A percentile compares a stretch with the other conserved stretches of the same genome.
phyloP scores from a whole-genome alignment of 2,113 vertebrate species.

The Oryzias woworae region DNA sequence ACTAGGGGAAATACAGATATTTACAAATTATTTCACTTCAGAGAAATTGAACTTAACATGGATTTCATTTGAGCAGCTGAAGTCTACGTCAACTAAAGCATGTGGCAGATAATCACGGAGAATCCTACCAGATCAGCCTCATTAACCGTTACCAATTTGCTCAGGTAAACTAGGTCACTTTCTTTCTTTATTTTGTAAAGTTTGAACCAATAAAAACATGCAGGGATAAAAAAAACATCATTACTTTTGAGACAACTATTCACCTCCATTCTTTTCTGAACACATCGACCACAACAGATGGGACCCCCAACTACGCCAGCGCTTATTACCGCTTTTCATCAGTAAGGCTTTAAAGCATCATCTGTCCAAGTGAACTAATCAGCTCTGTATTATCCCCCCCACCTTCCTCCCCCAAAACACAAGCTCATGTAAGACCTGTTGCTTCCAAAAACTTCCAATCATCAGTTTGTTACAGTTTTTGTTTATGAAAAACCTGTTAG shows the following conservation, averaged over 20 bases:
- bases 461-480: too few relatives aligned
- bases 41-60: too few relatives aligned
- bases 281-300: constrained; percentile 64
- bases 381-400: constrained; percentile 32
- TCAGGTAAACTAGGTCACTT: background rate
- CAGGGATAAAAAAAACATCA: constrained; percentile 6
- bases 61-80: too few relatives aligned
- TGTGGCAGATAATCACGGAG: too few relatives aligned
- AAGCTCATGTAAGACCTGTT: constrained; percentile 27
- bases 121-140: too few relatives aligned
- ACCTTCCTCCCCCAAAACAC: constrained; percentile 25
- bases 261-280: constrained; percentile 25
- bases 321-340: constrained; percentile 51
- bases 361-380: constrained; percentile 55
- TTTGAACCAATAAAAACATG: background rate
- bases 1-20: too few relatives aligned
- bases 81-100: too few relatives aligned
- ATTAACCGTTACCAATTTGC: too few relatives aligned
- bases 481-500: too few relatives aligned
- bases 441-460: constrained; percentile 1
- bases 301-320: constrained; percentile 31
- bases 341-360: constrained; percentile 40
- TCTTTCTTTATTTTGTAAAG: background rate
- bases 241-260: constrained; percentile 29
- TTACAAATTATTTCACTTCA: too few relatives aligned